Evolutionary conservation across 2,113 vertebrate species (phyloP), one percentile per base, ranked within the genome.

Genomic region (Eptatretus burgeri): DNA sequence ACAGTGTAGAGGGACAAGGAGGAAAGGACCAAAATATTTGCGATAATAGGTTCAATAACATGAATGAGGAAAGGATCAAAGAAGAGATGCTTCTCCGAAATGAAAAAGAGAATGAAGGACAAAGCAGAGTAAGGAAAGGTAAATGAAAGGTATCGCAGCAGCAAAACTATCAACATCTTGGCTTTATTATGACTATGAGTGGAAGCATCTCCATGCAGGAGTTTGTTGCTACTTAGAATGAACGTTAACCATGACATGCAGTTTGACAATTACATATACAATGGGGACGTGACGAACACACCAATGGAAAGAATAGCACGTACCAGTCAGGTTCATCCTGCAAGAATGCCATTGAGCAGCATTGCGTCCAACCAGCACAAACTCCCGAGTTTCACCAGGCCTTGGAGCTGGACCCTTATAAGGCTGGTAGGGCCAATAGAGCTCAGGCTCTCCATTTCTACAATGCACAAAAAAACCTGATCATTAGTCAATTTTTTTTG

Each of bases 311-410:
- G 7, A 16, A 12, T 13, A 66, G 20, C 20, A 14, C 13, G 51
- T 27, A 63, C 60, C 2, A 56, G 16, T 65, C 19, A 27, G 10
- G 52, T 63, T 18, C 69, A 74, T 74, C 89, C 88, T 85, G 74
- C 80, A 91, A 70, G 74, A 83, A 63, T 80, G 81, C 91, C 91
- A 98, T 71, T 95, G 91, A 13, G 78, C 76, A 68, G 95, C 89
- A 73, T 83, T 98, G 60, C 91, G 85, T n/a, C 87, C 91, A 64
- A 89, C 74, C 63, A 94, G 75, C 63, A 85, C 77, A 67, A 94
- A 84, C 68, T 78, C 83, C 51, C 81, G 75, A 51, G 78, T 69
- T 0, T 74, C 66, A 1, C 75, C 76, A 2, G 82, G 81, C 17
- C 72, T 76, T 56, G 78, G 75, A 41, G 27, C 27, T 41, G 27